Base-by-base conservation (phyloP, 2,888 invertebrate species). In the Aporophyla lueneburgensis region DNA sequence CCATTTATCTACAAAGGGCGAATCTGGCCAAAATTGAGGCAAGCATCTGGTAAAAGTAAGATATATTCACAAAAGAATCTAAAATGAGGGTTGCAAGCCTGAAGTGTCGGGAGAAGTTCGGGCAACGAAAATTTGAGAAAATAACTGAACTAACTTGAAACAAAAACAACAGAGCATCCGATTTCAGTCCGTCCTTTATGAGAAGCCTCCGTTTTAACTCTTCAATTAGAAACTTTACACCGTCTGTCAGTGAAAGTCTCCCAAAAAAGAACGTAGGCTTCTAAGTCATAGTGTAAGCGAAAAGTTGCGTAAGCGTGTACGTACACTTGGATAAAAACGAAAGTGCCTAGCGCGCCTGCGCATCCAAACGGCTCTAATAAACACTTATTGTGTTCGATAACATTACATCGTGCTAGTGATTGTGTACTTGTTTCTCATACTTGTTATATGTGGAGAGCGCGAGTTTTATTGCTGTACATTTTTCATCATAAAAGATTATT, bases 291-390 rank as follows among this genome's bases (percentile, higher is more conserved):
- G 68, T 78, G 71, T 81, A 83, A 79, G 65, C 43, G 43, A 46
- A 46, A 46, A 69, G 56, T 85, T 85, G 77, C 80, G 86, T 77
- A 78, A 85, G 81, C 76, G 74, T 56, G 49, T 63, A 65, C 16
- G 49, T 73, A 77, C 80, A 80, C 74, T 77, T 71, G 76, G 72
- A 80, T 80, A 79, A 85, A 88, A 87, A 85, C 83, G 88, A 87
- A 88, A 88, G 88, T 87, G 75, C 74, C 71, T 76, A 75, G 67
- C 81, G 81, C 76, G 86, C 79, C 58, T 80, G 85, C 87, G 87
- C 88, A 88, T 88, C 84, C 81, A 78, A 88, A 88, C 77, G 84
- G 83, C 70, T 76, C 79, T 76, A 79, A 70, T 70, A 76, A 76
- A 80, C 76, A 85, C 80, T 78, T 83, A 78, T 77, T 81, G 76